Base-by-base conservation (phyloP, 2,113 vertebrate genomes). In the Pedionomus torquatus region DNA sequence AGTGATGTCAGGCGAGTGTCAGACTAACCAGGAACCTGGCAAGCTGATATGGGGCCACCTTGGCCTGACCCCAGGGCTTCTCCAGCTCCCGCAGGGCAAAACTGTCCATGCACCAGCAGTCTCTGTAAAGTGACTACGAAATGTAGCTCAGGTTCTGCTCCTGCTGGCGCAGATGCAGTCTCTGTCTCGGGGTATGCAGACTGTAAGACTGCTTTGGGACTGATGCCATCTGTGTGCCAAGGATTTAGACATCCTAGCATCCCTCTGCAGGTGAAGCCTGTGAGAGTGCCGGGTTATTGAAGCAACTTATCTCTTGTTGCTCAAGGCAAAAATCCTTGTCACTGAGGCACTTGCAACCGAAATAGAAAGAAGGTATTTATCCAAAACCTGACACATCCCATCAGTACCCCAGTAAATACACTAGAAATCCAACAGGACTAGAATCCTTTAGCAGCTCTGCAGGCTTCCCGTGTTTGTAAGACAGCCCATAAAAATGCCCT, bases 91-190 rank as follows among this genome's bases (percentile, higher is more conserved):
- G 11, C 11, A 31, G 68, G 23, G 41, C 21, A 60, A 19, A 71
- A 5, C 0, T 5, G 12, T 39, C 35, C n/a, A 15, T 24, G 3
- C 2, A 2, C 15, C 15, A 12, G 5, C 41, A 18, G 18, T 0
- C 4, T 23, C 61, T 6, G 0, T 1, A 4, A 13, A 0, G 16
- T 28, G 26, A 37, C 33, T 30, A 8, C 30, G 23, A 37, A 37
- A 17, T 3, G 10, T 1, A 66, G 78, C n/a, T 24, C 37, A 17
- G 26, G 25, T 1, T 63, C 43, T 81, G n/a, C 10, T n/a, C n/a
- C 28, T 0, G 0, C 28, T 48, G 43, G 19, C 58, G 78, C 72
- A 82, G 61, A 12, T 43, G 43, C 43, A 18, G 11, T 5, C 65
- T 35, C 61, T 64, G 26, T 16, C 49, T 52, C 15, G 5, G 35